These are phyloP conservation scores for Drosophila nr. perissopoda DNA, from an alignment of 2,888 invertebrate genomes.

Conservation along the genomic window DNA sequence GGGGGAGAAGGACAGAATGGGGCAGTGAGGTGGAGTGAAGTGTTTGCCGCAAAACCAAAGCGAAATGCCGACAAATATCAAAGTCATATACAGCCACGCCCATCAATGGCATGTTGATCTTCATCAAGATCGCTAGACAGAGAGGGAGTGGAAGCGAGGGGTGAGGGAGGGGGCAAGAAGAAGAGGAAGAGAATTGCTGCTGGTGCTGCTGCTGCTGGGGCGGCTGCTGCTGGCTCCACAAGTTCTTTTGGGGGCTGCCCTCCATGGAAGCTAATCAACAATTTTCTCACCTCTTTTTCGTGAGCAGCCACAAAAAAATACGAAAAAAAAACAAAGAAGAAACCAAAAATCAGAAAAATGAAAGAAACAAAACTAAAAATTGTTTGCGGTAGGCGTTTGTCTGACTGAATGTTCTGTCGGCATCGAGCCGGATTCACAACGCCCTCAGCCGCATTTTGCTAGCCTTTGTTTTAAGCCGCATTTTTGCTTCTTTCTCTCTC, in stretches of 20 bases:
- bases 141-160: background rate
- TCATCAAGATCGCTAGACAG: conserved; percentile 74
- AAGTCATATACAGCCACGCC: conserved; percentile 81
- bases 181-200: conserved; percentile 1
- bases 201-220: conserved; percentile 8
- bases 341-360: conserved; percentile 11
- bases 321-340: background rate
- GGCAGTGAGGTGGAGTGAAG: background rate
- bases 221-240: conserved; percentile 10
- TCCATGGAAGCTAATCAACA: conserved; percentile 85
- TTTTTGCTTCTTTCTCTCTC: conserved; percentile 2
- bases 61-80: conserved; percentile 80
- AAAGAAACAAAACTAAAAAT: conserved; percentile 24
- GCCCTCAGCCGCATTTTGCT: conserved; percentile 30
- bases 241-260: conserved; percentile 57
- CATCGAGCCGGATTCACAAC: conserved; percentile 57
- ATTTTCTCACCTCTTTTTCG: conserved; percentile 85
- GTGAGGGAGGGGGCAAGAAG: background rate
- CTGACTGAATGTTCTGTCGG: conserved; percentile 84
- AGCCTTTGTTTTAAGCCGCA: conserved; percentile 82
- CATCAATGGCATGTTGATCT: conserved; percentile 78
- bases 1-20: background rate
- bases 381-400: conserved; percentile 82
- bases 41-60: conserved; percentile 45
- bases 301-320: conserved; percentile 60